Conservation (phyloP, 2,797 vertebrate species). For the Oreochromis mossambicus region DNA sequence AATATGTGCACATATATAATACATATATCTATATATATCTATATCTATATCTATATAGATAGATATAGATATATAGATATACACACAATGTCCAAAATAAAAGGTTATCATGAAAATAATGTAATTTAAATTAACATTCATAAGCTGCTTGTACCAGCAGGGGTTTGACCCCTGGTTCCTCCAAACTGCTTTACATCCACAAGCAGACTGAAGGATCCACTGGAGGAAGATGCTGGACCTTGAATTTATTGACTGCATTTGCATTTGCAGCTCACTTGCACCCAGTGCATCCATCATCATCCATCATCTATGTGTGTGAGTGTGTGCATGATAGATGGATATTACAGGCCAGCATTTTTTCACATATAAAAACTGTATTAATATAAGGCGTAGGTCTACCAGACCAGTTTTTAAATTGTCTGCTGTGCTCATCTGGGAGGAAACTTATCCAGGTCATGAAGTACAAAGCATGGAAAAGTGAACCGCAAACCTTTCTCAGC, state of each 20-base stretch:
- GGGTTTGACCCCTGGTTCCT: not conserved
- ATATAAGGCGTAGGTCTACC: not conserved
- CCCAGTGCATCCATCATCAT: not conserved
- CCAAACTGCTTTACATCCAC: not conserved
- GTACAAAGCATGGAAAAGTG: not conserved
- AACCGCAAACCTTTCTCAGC: fast-evolving
- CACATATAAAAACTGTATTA: not conserved
- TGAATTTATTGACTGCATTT: not conserved
- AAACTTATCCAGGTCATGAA: not conserved
- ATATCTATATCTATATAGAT: fast-evolving
- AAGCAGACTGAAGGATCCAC: fast-evolving
- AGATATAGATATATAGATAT: fast-evolving
- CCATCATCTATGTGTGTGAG: not conserved
- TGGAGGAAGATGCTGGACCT: not conserved
- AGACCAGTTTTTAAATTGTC: not conserved
- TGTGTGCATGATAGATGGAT: not conserved
- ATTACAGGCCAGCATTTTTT: not conserved
- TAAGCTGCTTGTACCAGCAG: not conserved
- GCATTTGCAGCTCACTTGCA: not conserved
- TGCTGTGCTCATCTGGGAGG: not conserved
- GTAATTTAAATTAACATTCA: not conserved
- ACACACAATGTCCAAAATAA: not conserved
- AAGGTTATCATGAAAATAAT: not conserved
- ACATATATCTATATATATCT: fast-evolving
- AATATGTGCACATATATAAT: too few relatives aligned